phyloP scores from a whole-genome alignment of 1,140 invertebrate species.

The Helicoverpa armigera region DNA sequence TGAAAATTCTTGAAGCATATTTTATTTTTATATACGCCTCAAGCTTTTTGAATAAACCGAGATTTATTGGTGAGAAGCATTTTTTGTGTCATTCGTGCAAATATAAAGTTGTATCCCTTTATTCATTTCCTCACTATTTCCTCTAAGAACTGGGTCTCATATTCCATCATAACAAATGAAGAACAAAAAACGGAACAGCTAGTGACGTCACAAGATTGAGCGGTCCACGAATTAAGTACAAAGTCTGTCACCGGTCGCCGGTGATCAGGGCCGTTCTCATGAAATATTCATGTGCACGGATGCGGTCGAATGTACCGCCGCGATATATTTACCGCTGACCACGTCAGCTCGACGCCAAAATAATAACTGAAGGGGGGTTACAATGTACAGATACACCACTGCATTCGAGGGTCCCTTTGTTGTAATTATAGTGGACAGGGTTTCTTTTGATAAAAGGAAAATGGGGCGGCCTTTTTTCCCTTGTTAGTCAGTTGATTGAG shows the following conservation, averaged over 20 bases:
- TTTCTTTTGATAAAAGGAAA: constrained; percentile 13
- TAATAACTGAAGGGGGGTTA: constrained; percentile 47
- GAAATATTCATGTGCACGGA: constrained; percentile 67
- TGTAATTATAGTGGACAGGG: constrained; percentile 31
- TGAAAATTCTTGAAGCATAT: not conserved
- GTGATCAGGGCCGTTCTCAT: constrained; percentile 64
- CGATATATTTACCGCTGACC: constrained; percentile 68
- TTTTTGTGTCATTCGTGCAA: not conserved
- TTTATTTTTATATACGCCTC: not conserved
- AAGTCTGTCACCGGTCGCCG: constrained; percentile 50
- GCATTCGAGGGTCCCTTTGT: constrained; percentile 42
- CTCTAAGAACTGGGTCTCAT: constrained; percentile 1
- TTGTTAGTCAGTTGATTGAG: constrained; percentile 36
- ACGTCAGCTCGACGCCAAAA: constrained; percentile 55
- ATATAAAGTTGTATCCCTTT: not conserved
- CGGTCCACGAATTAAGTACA: constrained; percentile 58
- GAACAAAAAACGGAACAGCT: constrained; percentile 34
- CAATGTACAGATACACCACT: constrained; percentile 33
- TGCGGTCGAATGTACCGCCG: constrained; percentile 52
- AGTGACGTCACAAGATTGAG: constrained; percentile 54
- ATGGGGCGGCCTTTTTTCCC: constrained; percentile 17
- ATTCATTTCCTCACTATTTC: constrained; percentile 7
- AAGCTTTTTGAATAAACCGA: not conserved
- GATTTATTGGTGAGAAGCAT: not conserved
- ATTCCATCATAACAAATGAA: constrained; percentile 33